phyloP scores from a whole-genome alignment of 37 sponge, comb jelly and placozoan species.

The Diacarnus erythraeanus region DNA sequence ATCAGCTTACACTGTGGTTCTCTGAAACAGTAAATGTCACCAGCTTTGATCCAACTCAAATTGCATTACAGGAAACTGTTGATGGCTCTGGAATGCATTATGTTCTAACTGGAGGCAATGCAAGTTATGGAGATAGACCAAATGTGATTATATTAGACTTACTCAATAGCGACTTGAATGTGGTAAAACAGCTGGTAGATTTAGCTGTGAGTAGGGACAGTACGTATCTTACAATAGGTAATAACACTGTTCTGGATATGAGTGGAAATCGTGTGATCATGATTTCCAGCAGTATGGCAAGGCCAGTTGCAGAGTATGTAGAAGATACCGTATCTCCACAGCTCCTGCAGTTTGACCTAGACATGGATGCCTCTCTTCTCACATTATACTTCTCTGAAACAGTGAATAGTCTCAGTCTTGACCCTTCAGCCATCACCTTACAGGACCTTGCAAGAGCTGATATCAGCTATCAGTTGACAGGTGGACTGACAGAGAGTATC shows the following conservation, averaged over 20 bases:
- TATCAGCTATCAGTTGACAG: constrained; percentile 56
- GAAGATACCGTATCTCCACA: constrained; percentile 55
- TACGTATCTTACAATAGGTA: constrained; percentile 69
- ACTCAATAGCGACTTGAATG: constrained; percentile 68
- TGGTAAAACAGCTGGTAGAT: constrained; percentile 51
- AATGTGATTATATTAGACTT: constrained; percentile 41
- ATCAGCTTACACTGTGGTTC: constrained; percentile 73
- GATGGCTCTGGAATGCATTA: constrained; percentile 36
- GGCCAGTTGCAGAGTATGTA: constrained; percentile 34
- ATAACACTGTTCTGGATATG: constrained; percentile 72
- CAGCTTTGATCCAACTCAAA: constrained; percentile 68
- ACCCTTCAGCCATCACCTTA: constrained; percentile 53
- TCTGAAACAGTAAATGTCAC: constrained; percentile 81
- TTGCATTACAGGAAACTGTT: constrained; percentile 48
- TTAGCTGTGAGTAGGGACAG: constrained; percentile 41
- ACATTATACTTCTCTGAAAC: constrained; percentile 87
- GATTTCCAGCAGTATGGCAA: constrained; percentile 35
- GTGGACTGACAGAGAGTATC: constrained; percentile 57
- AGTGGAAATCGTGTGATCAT: constrained; percentile 51
- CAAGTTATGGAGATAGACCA: constrained; percentile 50
- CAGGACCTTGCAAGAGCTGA: constrained; percentile 67
- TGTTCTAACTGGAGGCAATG: constrained; percentile 65
- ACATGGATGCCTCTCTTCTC: constrained; percentile 75
- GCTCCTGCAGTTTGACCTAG: constrained; percentile 60
- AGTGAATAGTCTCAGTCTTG: constrained; percentile 62